These are phyloP conservation scores for Stratiolaelaps scimitus DNA, from an alignment of 1,140 invertebrate genomes.

Conservation along the genomic window DNA sequence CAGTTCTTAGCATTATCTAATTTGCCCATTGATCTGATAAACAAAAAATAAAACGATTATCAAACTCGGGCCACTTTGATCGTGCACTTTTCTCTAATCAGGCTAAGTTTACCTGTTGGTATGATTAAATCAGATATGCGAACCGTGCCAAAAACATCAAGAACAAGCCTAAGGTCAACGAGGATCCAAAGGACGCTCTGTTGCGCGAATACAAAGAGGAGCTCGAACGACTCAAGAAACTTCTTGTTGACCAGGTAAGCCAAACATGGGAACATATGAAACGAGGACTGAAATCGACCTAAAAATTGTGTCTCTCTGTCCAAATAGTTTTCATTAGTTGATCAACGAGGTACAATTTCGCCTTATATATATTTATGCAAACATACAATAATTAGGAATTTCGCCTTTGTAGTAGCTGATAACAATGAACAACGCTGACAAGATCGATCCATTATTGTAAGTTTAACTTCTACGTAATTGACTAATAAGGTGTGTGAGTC, in stretches of 20 bases:
- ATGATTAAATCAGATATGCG: constrained; percentile 50
- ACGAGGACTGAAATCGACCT: background rate
- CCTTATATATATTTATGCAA: background rate
- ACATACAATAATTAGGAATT: background rate
- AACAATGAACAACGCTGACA: too few species aligned
- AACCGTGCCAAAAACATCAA: constrained; percentile 84
- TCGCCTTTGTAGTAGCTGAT: constrained; percentile 2
- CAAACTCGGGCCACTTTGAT: too few species aligned
- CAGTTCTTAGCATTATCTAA: too few species aligned
- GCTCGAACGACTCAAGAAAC: constrained; percentile 56
- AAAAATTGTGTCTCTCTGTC: constrained; percentile 26
- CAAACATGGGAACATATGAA: background rate
- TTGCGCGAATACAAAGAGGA: constrained; percentile 75
- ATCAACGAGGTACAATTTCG: background rate
- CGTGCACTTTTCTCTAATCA: too few species aligned
- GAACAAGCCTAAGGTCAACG: constrained; percentile 82
- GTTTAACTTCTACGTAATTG: too few species aligned
- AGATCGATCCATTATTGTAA: too few species aligned
- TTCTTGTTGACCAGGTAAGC: constrained; percentile 47
- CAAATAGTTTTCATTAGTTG: constrained; percentile 5
- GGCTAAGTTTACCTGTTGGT: too few species aligned
- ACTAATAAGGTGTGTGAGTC: too few species aligned
- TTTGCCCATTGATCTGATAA: too few species aligned
- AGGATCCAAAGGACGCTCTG: constrained; percentile 83
- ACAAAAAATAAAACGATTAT: too few species aligned